Evolutionary conservation across 2,797 vertebrate species (phyloP).

Genomic region (Scomberomorus guttatus): DNA sequence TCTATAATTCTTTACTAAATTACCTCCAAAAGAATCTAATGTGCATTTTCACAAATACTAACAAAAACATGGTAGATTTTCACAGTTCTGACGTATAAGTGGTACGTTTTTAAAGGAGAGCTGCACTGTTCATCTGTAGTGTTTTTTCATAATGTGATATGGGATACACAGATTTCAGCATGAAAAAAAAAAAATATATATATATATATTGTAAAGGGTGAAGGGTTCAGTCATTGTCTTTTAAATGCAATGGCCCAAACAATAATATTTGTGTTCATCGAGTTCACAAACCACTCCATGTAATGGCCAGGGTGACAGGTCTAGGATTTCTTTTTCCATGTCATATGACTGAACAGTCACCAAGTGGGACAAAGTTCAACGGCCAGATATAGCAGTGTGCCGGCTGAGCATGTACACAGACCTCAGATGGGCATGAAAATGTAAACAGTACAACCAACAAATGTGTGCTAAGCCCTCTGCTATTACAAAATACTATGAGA

Average conservation of each 20-base stretch:
- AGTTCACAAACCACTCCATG: conserved; percentile 43
- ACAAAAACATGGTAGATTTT: neutral
- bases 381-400: conserved; percentile 82
- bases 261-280: conserved; percentile 36
- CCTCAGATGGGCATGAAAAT: conserved; percentile 72
- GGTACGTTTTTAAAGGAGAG: neutral
- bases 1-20: neutral
- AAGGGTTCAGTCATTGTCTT: conserved; percentile 10
- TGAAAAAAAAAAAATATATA: neutral
- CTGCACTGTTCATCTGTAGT: neutral
- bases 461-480: neutral
- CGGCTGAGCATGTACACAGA: conserved; percentile 66
- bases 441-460: conserved; percentile 72
- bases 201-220: neutral
- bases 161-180: neutral
- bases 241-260: conserved; percentile 7
- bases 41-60: neutral
- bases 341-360: conserved; percentile 82
- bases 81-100: neutral
- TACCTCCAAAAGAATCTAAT: neutral
- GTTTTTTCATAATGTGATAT: conserved; percentile 29
- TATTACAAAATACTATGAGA: neutral
- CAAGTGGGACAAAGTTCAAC: conserved; percentile 88
- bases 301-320: conserved; percentile 39
- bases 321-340: conserved; percentile 86